Base-by-base conservation (phyloP, 2,113 vertebrate species). In the Rhinoderma darwinii region DNA sequence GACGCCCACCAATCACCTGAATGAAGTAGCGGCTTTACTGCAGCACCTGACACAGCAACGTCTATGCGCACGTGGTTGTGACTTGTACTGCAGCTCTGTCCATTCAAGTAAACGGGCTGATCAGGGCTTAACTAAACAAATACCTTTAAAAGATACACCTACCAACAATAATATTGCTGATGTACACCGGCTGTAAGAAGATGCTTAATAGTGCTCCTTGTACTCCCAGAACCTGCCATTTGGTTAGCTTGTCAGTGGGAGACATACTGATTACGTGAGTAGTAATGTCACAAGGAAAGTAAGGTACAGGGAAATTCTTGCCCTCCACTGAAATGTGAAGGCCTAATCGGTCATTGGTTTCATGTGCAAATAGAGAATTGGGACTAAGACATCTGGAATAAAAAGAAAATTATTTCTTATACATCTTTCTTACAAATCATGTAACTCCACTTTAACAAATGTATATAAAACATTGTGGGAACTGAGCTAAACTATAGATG, bases 171-270 rank as follows among this genome's bases (percentile, higher is more conserved):
- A 99, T 96, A 89, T 88, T 96, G 87, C 90, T 95, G 87, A 97
- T 93, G 27, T 99, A 99, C 78, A 99, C 51, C 0, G 98, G 98
- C 47, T 99, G 96, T 0, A 98, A 96, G 88, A 99, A 98, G 90
- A 98, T 96, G 90, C 97, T 98, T 50, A 99, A 93, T 88, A 99
- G 87, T 0, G 97, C 97, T 39, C 98, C 98, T 90, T 99, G 98
- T 63, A 97, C 90, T 88, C 98, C 98, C 18, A 99, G 90, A 75
- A 98, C 97, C 89, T 97, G 96, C 97, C 98, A 99, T 88, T 96
- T 96, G 10, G 95, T 96, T 86, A 99, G 81, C 84, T 99, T 99
- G 93, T 99, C 98, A 72, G 94, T 96, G 44, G 94, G 87, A 0
- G 97, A 98, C 96, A 99, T 97, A 84, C 97, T 99, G 89, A 94